Evolutionary conservation across 2,113 vertebrate genomes (phyloP).

Genomic region (Anolis carolinensis): DNA sequence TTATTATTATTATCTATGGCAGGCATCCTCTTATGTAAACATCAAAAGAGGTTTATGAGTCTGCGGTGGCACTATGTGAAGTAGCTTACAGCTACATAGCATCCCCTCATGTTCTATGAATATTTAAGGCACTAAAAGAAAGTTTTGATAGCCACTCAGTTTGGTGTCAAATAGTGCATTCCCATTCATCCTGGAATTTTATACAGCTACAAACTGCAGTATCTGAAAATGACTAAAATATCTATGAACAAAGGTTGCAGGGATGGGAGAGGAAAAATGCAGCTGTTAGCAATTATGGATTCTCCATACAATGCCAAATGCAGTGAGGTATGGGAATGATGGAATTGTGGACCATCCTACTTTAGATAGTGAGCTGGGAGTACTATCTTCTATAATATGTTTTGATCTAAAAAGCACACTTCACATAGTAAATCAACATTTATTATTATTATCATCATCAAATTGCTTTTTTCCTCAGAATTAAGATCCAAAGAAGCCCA

Average conservation of each 20-base stretch:
- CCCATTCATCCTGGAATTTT: neutral
- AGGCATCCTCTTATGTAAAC: constrained; percentile 61
- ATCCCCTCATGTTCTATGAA: constrained; percentile 3
- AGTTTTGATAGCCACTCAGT: neutral
- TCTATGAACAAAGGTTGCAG: neutral
- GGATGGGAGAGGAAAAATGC: too few species aligned
- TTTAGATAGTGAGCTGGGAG: neutral
- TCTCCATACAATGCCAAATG: neutral
- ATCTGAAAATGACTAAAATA: neutral
- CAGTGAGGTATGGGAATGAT: neutral
- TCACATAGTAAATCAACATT: neutral
- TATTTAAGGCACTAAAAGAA: constrained; percentile 47
- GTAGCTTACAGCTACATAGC: constrained; percentile 37
- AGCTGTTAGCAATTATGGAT: neutral
- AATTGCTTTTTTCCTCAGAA: too few species aligned
- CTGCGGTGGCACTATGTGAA: constrained; percentile 50
- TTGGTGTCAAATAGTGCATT: constrained; percentile 3
- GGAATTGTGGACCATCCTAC: neutral
- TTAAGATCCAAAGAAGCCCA: too few species aligned
- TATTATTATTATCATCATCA: too few species aligned
- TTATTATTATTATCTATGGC: too few species aligned
- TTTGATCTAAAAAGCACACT: constrained; percentile 1
- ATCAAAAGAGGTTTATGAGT: constrained; percentile 63
- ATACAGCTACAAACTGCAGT: neutral
- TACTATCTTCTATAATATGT: neutral